Evolutionary conservation across 2,888 invertebrate species (phyloP).

Genomic region (Patella caerulea): DNA sequence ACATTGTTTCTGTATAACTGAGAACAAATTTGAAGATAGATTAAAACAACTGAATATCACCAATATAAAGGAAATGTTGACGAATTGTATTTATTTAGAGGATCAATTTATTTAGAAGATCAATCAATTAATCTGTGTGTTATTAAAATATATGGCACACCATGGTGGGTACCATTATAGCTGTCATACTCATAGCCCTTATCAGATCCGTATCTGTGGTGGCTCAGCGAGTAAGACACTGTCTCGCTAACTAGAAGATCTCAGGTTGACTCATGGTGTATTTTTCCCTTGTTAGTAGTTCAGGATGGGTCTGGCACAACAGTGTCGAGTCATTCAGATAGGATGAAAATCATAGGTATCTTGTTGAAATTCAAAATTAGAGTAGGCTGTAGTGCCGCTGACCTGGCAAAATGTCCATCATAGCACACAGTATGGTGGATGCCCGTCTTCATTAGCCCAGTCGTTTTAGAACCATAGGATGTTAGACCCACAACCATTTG

Average conservation of each 20-base stretch:
- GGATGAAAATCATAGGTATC: not conserved
- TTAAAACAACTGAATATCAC: conserved; percentile 38
- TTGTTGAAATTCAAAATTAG: too few relatives aligned
- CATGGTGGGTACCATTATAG: conserved; percentile 76
- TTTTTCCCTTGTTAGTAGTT: not conserved
- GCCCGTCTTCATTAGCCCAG: too few relatives aligned
- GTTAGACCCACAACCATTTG: too few relatives aligned
- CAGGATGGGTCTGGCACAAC: too few relatives aligned
- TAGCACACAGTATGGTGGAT: too few relatives aligned
- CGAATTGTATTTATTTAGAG: conserved; percentile 84
- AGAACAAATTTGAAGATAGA: conserved; percentile 39
- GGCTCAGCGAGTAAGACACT: not conserved
- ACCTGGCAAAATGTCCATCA: too few relatives aligned
- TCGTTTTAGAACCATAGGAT: too few relatives aligned
- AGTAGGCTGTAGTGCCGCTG: too few relatives aligned
- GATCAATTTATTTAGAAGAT: conserved; percentile 85
- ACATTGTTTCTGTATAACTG: conserved; percentile 35
- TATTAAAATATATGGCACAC: conserved; percentile 85
- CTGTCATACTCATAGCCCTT: not conserved
- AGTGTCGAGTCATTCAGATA: not conserved
- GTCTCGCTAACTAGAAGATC: too few relatives aligned
- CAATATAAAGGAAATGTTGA: conserved; percentile 75
- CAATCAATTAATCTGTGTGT: conserved; percentile 79
- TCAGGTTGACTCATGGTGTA: too few relatives aligned
- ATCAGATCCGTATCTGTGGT: too few relatives aligned